A percentile compares a stretch with the other conserved stretches of the same genome.
Evolutionary conservation across 1,140 invertebrate genomes (phyloP).

Genomic region (Drosophila mauritiana): DNA sequence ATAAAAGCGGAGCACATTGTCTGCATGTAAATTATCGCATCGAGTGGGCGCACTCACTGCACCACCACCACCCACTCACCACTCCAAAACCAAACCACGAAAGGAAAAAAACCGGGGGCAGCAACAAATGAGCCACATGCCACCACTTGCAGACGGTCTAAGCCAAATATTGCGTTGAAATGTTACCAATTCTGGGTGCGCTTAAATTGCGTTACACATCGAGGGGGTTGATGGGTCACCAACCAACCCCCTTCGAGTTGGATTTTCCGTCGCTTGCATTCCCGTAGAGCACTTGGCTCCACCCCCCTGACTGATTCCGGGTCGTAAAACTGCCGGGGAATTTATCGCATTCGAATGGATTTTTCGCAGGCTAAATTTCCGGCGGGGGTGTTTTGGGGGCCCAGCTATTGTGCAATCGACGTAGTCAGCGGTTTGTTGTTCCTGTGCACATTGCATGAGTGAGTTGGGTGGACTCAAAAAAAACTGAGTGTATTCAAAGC

Average conservation of each 20-base stretch:
- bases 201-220: conserved; percentile 72
- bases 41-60: conserved; percentile 48
- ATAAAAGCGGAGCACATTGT: conserved; percentile 21
- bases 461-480: conserved; percentile 47
- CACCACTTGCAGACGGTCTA: conserved; percentile 48
- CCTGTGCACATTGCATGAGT: conserved; percentile 65
- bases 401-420: conserved; percentile 65
- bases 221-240: conserved; percentile 2
- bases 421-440: conserved; percentile 25
- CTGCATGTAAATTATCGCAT: conserved; percentile 61
- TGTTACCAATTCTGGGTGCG: conserved; percentile 70
- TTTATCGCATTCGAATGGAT: conserved; percentile 77
- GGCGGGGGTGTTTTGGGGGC: conserved; percentile 6
- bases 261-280: conserved; percentile 61
- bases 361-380: conserved; percentile 40
- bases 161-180: conserved; percentile 69
- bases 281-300: conserved; percentile 33
- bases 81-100: conserved; percentile 15
- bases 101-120: not conserved
- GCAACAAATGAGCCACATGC: conserved; percentile 60
- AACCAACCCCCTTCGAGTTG: conserved; percentile 9
- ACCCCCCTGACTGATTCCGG: conserved; percentile 15
- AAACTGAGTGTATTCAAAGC: conserved; percentile 29
- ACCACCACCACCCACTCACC: not conserved
- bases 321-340: conserved; percentile 75